These are phyloP conservation scores for Euwallacea fornicatus DNA, from an alignment of 1,140 invertebrate genomes.

Conservation along the genomic window DNA sequence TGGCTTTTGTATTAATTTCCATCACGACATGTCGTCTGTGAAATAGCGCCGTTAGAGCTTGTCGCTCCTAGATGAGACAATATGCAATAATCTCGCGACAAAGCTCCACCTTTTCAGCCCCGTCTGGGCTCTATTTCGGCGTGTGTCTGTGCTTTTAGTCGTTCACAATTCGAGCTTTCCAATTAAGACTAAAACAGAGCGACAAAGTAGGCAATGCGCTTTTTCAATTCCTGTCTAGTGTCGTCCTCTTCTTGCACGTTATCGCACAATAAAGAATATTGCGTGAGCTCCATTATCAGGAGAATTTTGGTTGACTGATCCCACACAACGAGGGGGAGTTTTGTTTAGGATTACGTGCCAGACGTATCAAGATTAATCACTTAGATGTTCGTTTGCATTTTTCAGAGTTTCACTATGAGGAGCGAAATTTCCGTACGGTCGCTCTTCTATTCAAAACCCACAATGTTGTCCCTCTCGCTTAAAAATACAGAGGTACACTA, in stretches of 20 bases:
- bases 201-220: slow-evolving; percentile 10
- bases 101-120: neutral
- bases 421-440: too few species aligned
- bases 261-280: slow-evolving; percentile 20
- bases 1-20: too few species aligned
- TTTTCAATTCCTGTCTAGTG: slow-evolving; percentile 11
- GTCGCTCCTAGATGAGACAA: neutral
- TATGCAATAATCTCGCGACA: neutral
- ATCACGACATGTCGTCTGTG: too few species aligned
- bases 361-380: slow-evolving; percentile 35
- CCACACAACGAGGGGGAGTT: slow-evolving; percentile 19
- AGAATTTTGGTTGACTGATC: slow-evolving; percentile 35
- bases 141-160: neutral
- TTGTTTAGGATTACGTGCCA: slow-evolving; percentile 7
- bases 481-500: too few species aligned
- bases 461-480: too few species aligned
- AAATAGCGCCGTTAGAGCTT: too few species aligned
- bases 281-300: slow-evolving; percentile 30
- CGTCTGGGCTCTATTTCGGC: too few species aligned
- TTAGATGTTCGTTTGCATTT: slow-evolving; percentile 32
- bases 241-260: slow-evolving; percentile 15
- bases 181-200: slow-evolving; percentile 7
- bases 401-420: slow-evolving; percentile 13
- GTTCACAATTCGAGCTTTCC: slow-evolving; percentile 4
- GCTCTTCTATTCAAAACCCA: too few species aligned